Percentiles rank a stretch among this genome's conserved stretches.
phyloP scores from a whole-genome alignment of 2,888 invertebrate species.

The Myopa tessellatipennis region DNA sequence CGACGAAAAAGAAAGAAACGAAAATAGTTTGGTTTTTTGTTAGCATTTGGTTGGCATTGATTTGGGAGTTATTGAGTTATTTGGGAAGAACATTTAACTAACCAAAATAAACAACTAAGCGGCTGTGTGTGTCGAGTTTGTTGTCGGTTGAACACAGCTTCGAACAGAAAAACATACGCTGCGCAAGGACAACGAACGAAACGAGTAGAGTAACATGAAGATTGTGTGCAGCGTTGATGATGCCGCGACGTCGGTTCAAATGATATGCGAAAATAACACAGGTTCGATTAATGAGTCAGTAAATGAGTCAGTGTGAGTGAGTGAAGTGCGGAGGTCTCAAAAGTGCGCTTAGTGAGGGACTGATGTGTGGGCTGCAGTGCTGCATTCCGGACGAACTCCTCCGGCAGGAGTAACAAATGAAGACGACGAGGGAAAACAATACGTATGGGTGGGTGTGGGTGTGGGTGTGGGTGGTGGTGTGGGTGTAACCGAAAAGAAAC shows the following conservation, averaged over 20 bases:
- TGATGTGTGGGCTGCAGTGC: too few species aligned
- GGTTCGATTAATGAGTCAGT: too few species aligned
- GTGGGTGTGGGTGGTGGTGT: neutral
- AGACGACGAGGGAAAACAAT: slow-evolving; percentile 15
- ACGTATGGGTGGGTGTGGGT: slow-evolving; percentile 16
- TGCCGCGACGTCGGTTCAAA: neutral
- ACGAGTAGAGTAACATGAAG: neutral
- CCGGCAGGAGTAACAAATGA: neutral
- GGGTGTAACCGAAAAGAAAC: neutral
- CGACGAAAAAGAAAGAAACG: slow-evolving; percentile 41
- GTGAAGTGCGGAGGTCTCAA: too few species aligned
- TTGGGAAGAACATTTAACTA: slow-evolving; percentile 29
- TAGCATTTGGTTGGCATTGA: slow-evolving; percentile 51
- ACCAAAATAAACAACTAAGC: slow-evolving; percentile 26
- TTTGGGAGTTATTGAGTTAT: slow-evolving; percentile 42
- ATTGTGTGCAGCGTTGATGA: neutral
- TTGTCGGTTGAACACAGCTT: slow-evolving; percentile 28
- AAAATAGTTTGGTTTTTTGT: slow-evolving; percentile 55
- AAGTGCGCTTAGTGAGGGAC: too few species aligned
- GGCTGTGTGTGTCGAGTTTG: slow-evolving; percentile 33
- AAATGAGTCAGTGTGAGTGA: too few species aligned
- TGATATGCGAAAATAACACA: too few species aligned
- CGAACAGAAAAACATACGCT: slow-evolving; percentile 25
- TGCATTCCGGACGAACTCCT: too few species aligned
- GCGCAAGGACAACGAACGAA: neutral